Conservation (phyloP, 2,113 vertebrate species). For the Neogale vison region DNA sequence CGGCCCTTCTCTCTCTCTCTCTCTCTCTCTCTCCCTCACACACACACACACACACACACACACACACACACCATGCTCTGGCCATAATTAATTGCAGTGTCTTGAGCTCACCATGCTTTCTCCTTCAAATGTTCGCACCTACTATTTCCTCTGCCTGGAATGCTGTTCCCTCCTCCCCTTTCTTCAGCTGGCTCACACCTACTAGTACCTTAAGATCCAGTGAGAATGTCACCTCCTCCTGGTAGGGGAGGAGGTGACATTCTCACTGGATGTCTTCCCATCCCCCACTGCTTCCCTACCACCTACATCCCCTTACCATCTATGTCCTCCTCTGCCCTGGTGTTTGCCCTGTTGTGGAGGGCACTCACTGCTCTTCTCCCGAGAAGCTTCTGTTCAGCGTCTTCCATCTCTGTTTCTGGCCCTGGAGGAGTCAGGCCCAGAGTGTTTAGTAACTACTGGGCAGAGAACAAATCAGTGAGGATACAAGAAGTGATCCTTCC, state of each 20-base stretch:
- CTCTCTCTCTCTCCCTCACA: too few relatives aligned
- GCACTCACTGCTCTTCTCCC: not conserved
- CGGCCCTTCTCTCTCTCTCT: not conserved
- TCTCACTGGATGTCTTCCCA: too few relatives aligned
- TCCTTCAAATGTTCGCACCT: not conserved
- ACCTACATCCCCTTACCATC: not conserved
- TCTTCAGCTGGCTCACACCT: not conserved
- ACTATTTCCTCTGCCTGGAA: not conserved
- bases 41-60: too few relatives aligned
- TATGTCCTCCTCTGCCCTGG: not conserved
- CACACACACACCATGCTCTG: too few relatives aligned
- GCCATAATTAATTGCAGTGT: not conserved
- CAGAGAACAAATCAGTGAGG: not conserved
- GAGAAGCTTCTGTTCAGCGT: not conserved
- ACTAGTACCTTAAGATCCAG: not conserved
- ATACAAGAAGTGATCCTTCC: not conserved
- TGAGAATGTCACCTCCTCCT: not conserved
- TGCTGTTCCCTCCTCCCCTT: not conserved
- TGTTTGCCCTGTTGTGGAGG: not conserved
- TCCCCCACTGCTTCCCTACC: too few relatives aligned
- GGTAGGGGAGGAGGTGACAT: too few relatives aligned
- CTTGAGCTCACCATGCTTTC: not conserved
- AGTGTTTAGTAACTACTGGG: not conserved
- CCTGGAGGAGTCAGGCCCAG: not conserved
- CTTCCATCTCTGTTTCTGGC: not conserved